Conservation (phyloP, 2,113 vertebrate genomes). For the Triplophysa dalaica region DNA sequence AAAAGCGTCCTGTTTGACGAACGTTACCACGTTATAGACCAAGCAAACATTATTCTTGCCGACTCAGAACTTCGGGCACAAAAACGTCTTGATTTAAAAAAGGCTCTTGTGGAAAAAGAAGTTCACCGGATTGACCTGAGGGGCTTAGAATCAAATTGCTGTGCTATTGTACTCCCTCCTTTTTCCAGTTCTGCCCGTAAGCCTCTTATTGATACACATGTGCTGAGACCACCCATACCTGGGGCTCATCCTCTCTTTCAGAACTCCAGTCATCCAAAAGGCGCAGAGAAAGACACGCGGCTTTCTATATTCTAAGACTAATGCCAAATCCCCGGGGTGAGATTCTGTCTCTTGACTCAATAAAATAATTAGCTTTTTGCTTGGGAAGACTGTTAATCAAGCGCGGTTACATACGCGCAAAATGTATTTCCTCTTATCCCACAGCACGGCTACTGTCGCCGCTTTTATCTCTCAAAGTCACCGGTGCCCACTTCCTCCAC, state of each 20-base stretch:
- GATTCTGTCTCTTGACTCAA: constrained; percentile 74
- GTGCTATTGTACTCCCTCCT: constrained; percentile 76
- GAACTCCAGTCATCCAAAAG: constrained; percentile 38
- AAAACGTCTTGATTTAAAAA: constrained; percentile 23
- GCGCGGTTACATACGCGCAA: constrained; percentile 73
- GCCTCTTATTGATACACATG: constrained; percentile 79
- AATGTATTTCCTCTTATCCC: constrained; percentile 67
- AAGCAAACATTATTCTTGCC: constrained; percentile 50
- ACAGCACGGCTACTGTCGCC: constrained; percentile 63
- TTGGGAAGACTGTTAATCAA: constrained; percentile 75
- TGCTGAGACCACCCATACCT: constrained; percentile 80
- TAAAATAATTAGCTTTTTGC: constrained; percentile 81
- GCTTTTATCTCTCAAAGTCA: constrained; percentile 77
- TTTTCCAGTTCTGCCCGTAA: constrained; percentile 74
- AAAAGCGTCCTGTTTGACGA: no score
- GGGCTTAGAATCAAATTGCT: constrained; percentile 79
- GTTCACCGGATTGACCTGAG: constrained; percentile 77
- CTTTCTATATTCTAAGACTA: constrained; percentile 67
- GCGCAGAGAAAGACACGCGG: constrained; percentile 63
- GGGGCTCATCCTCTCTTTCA: constrained; percentile 72
- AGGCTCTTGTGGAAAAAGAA: constrained; percentile 52
- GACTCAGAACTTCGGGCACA: constrained; percentile 43
- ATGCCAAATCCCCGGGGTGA: constrained; percentile 76
- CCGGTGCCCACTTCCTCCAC: constrained; percentile 66
- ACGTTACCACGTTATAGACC: no score